phyloP scores from a whole-genome alignment of 2,113 vertebrate genomes.

The Zapornia atra region DNA sequence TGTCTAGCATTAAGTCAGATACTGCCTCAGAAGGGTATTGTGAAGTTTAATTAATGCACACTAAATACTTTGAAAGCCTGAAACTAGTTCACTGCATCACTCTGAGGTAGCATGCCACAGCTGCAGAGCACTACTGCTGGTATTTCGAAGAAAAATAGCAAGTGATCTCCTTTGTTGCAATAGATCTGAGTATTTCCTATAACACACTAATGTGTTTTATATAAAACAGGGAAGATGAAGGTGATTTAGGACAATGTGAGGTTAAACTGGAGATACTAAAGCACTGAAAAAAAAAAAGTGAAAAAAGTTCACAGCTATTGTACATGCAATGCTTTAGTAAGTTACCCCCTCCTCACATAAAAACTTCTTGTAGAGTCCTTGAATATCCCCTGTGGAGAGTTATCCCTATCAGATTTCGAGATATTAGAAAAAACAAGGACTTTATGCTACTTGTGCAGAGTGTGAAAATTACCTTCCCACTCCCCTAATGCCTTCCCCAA shows the following conservation, averaged over 20 bases:
- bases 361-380: neutral
- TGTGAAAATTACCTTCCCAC: neutral
- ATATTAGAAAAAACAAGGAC: conserved; percentile 11
- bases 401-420: neutral
- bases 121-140: neutral
- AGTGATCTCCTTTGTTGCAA: neutral
- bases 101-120: neutral
- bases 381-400: neutral
- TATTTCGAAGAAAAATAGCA: neutral
- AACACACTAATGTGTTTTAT: neutral
- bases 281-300: neutral
- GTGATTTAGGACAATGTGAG: neutral
- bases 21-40: neutral
- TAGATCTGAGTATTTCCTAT: neutral
- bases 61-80: neutral
- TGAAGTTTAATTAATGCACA: neutral
- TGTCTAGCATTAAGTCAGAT: neutral
- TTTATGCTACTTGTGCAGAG: neutral
- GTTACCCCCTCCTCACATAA: neutral
- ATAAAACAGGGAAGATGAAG: neutral
- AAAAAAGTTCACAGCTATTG: conserved; percentile 9
- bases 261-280: conserved; percentile 7
- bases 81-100: neutral
- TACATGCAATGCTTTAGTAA: neutral
- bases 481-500: neutral